Evolutionary conservation across 1,140 invertebrate species (phyloP), one percentile per base, ranked within the genome.

Genomic region (Carcinoscorpius rotundicauda): DNA sequence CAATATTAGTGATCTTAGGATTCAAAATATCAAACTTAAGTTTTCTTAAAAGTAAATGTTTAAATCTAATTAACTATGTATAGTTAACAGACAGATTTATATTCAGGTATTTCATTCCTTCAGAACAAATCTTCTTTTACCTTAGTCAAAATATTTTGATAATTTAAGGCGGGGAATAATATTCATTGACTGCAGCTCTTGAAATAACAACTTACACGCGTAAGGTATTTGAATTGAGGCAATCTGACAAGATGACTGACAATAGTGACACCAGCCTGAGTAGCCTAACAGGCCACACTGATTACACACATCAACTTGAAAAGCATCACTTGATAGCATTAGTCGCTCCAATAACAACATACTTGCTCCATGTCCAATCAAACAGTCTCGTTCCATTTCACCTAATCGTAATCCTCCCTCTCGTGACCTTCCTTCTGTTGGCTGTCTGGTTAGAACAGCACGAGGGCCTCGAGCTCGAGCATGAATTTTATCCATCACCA

Each of bases 401-500:
- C 97, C 97, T 5, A 99, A 81, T 62, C 97, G 83, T 8, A 99
- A 81, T 63, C 97, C 97, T 66, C 97, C 97, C 75, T 99, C 97
- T 51, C 93, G 82, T n/a, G 94, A 90, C 67, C 97, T 80, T 52
- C 97, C 97, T 80, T 99, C 94, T 0, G 93, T 98, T 4, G 96
- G 96, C 77, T 99, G 96, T n/a, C 96, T 81, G 0, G 96, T 98
- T 4, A 98, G 79, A 5, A 95, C 89, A 49, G 93, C 93, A 64
- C 91, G 81, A 3, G 97, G 97, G 1, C 97, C 97, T 64, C 91
- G 82, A 0, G 94, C 90, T 62, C 97, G 82, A 2, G 94, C 97
- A 77, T 99, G 97, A 86, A 99, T 98, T 80, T 99, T 99, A 77
- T 99, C 97, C 75, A 97, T 84, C 1, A 99, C 97, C 97, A 99